A percentile compares a stretch with the other conserved stretches of the same genome.
Evolutionary conservation across 2,113 vertebrate genomes (phyloP).

Genomic region (Corythoichthys intestinalis): DNA sequence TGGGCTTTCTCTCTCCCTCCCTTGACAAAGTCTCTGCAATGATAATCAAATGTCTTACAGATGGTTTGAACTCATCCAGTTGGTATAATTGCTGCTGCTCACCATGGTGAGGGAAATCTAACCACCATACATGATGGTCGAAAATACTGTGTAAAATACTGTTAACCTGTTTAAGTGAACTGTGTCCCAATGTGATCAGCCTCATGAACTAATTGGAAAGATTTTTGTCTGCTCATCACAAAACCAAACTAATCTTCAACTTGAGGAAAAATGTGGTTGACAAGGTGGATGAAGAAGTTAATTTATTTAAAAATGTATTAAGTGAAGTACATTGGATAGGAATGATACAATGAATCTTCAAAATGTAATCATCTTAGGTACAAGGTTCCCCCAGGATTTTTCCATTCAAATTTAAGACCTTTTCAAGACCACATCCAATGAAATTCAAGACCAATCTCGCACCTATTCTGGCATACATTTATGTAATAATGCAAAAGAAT

Average conservation of each 20-base stretch:
- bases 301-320: slow-evolving; percentile 29
- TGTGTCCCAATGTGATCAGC: slow-evolving; percentile 28
- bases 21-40: slow-evolving; percentile 35
- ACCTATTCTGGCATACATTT: too few species aligned
- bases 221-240: slow-evolving; percentile 29
- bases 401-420: too few species aligned
- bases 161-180: slow-evolving; percentile 55
- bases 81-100: slow-evolving; percentile 69
- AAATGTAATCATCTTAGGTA: slow-evolving; percentile 22
- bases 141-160: slow-evolving; percentile 20
- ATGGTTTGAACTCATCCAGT: slow-evolving; percentile 76
- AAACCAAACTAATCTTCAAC: slow-evolving; percentile 24
- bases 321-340: slow-evolving; percentile 26
- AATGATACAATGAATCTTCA: slow-evolving; percentile 18
- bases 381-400: too few species aligned
- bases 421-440: too few species aligned
- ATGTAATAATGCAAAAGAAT: too few species aligned
- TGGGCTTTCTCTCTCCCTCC: slow-evolving; percentile 22
- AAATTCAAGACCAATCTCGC: too few species aligned
- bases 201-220: slow-evolving; percentile 42
- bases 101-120: slow-evolving; percentile 47
- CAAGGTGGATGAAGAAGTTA: slow-evolving; percentile 30
- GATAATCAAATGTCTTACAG: slow-evolving; percentile 77
- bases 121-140: slow-evolving; percentile 61
- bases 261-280: slow-evolving; percentile 22